phyloP scores from a whole-genome alignment of 1,140 invertebrate genomes.

The Scaptomyza montana region DNA sequence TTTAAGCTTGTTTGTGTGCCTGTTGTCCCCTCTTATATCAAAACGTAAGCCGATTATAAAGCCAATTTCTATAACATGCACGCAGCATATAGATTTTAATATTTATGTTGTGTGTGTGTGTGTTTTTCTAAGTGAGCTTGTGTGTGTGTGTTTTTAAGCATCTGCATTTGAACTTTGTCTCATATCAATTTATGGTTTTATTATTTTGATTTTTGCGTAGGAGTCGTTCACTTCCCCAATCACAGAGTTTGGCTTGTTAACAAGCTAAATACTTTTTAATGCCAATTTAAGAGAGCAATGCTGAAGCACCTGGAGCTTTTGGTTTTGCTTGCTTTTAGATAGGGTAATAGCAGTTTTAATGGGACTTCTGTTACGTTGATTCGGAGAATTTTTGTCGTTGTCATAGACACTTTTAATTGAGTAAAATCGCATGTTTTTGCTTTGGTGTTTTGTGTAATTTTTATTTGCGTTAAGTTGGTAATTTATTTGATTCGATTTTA shows the following conservation, averaged over 20 bases:
- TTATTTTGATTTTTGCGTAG: slow-evolving; percentile 49
- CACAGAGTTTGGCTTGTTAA: slow-evolving; percentile 62
- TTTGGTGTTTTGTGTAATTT: neutral
- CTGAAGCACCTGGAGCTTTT: slow-evolving; percentile 3
- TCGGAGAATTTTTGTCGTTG: neutral
- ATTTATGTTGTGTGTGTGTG: slow-evolving; percentile 17
- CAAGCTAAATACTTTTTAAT: slow-evolving; percentile 79
- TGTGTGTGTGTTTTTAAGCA: slow-evolving; percentile 14
- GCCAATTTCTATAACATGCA: slow-evolving; percentile 45
- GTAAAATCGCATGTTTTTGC: neutral
- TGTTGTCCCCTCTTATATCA: slow-evolving; percentile 50
- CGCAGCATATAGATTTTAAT: slow-evolving; percentile 33
- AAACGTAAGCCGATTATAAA: slow-evolving; percentile 56
- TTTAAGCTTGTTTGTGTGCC: slow-evolving; percentile 49
- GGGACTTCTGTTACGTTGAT: neutral
- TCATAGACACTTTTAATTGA: slow-evolving; percentile 4
- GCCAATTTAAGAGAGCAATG: slow-evolving; percentile 58
- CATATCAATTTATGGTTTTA: slow-evolving; percentile 61
- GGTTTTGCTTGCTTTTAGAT: neutral
- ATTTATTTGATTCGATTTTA: too few species aligned
- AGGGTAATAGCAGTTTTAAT: neutral
- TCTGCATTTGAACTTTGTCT: slow-evolving; percentile 58
- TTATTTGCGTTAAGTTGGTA: too few species aligned
- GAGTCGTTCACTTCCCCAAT: neutral
- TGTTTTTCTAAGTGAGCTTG: neutral